phyloP scores from a whole-genome alignment of 1,140 invertebrate genomes.

The Euschistus heros region DNA sequence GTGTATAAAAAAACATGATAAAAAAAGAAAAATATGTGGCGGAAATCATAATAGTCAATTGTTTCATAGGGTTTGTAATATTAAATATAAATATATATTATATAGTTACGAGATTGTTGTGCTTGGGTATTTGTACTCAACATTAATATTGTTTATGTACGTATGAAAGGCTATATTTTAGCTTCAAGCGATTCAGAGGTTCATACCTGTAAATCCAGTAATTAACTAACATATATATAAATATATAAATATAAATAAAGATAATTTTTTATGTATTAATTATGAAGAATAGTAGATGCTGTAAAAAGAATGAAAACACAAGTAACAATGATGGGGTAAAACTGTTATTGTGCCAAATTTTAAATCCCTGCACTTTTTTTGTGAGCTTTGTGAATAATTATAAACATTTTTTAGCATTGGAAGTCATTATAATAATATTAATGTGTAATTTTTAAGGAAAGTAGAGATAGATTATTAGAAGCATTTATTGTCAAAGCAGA shows the following conservation, averaged over 20 bases:
- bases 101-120: conserved; percentile 11
- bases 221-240: background rate
- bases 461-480: conserved; percentile 3
- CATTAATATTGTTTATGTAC: background rate
- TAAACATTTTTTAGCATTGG: conserved; percentile 6
- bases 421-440: conserved; percentile 5
- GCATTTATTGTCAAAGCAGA: conserved; percentile 5
- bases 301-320: no score
- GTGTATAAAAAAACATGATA: background rate
- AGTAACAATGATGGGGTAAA: conserved; percentile 10
- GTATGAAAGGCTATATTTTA: conserved; percentile 14
- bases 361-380: conserved; percentile 10
- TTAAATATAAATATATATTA: conserved; percentile 11
- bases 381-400: conserved; percentile 9
- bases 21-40: conserved; percentile 10
- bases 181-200: background rate
- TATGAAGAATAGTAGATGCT: no score
- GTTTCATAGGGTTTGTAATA: conserved; percentile 8
- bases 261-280: no score
- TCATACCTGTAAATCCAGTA: conserved; percentile 1
- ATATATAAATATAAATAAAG: no score
- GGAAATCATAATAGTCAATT: conserved; percentile 5
- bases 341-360: conserved; percentile 10
- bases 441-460: background rate
- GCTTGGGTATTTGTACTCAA: conserved; percentile 7